These are phyloP conservation scores for Neopipo cinnamomea DNA, from an alignment of 2,113 vertebrate species.

Conservation along the genomic window DNA sequence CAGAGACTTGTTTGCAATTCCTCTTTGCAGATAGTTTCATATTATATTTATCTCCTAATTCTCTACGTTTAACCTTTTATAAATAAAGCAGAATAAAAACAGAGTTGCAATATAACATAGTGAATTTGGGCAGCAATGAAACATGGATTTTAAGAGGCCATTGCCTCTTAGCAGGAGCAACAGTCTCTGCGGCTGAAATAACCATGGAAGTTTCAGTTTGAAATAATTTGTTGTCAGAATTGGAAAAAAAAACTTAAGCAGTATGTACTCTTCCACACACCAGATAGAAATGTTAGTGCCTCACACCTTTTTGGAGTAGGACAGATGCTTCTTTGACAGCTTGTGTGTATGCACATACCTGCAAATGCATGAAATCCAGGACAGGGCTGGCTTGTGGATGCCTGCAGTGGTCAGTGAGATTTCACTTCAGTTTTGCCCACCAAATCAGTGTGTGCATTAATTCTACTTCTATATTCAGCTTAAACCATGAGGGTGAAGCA, in stretches of 20 bases:
- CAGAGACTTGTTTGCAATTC: neutral
- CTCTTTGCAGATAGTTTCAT: neutral
- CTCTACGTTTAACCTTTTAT: neutral
- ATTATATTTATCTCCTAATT: neutral
- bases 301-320: neutral
- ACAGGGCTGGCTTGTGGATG: neutral
- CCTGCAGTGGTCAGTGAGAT: neutral
- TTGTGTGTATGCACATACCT: rapidly evolving
- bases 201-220: neutral
- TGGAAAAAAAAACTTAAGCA: neutral
- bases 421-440: neutral
- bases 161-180: neutral
- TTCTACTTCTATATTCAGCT: neutral
- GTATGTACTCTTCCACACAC: neutral
- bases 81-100: neutral
- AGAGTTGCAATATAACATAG: neutral
- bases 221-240: neutral
- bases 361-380: rapidly evolving
- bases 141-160: neutral
- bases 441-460: neutral
- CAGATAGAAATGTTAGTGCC: neutral
- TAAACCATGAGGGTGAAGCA: neutral
- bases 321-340: neutral
- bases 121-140: neutral
- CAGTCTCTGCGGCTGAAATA: neutral